phyloP scores from a whole-genome alignment of 2,113 vertebrate genomes.

The Lepus timidus region DNA sequence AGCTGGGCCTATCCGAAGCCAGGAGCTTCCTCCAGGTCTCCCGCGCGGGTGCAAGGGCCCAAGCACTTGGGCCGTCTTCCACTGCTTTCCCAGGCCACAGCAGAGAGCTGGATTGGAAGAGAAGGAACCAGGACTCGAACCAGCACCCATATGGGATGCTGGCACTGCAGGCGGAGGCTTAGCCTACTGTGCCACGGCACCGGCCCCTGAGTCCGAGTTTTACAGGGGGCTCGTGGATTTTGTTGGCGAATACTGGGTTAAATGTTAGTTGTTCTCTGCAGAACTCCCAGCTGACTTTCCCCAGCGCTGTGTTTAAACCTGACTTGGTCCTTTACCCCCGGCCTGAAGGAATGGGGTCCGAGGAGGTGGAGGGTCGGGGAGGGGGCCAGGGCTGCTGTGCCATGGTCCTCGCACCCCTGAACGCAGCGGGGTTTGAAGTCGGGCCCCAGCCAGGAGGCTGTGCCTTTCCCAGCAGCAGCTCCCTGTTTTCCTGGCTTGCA shows the following conservation, averaged over 20 bases:
- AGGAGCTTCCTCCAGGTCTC: too few species aligned
- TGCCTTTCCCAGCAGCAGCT: accelerated
- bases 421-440: background rate
- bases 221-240: too few species aligned
- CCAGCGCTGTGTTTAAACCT: background rate
- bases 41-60: too few species aligned
- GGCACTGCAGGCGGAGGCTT: too few species aligned
- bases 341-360: background rate
- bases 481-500: constrained; percentile 76
- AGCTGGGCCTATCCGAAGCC: too few species aligned
- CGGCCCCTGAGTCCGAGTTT: background rate
- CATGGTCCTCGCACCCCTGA: background rate
- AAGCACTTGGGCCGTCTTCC: too few species aligned
- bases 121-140: too few species aligned
- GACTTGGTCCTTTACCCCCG: background rate
- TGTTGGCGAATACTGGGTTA: background rate
- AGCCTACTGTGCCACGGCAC: too few species aligned
- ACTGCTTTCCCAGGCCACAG: too few species aligned
- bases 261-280: too few species aligned
- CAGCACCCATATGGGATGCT: too few species aligned
- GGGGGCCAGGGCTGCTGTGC: background rate
- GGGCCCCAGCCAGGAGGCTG: background rate
- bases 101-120: too few species aligned
- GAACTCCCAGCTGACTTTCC: background rate
- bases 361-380: accelerated